A percentile compares a stretch with the other conserved stretches of the same genome.
phyloP scores from a whole-genome alignment of 2,797 vertebrate genomes.

The Poecile montanus region DNA sequence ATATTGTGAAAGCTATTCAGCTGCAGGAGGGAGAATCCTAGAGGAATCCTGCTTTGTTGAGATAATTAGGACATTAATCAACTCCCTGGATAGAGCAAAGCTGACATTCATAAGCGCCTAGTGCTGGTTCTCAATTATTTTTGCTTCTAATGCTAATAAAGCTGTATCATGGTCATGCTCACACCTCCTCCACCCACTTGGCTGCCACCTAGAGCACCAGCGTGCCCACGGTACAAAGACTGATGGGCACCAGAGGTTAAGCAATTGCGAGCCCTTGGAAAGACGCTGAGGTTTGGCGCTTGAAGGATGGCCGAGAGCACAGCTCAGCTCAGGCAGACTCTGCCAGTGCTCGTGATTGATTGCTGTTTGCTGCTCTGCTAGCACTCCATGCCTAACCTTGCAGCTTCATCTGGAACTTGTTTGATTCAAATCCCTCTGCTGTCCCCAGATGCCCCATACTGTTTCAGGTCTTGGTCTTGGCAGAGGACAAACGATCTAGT shows the following conservation, averaged over 20 bases:
- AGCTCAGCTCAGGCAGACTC: not conserved
- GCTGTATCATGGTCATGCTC: not conserved
- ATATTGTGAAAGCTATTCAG: slow-evolving; percentile 24
- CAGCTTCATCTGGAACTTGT: not conserved
- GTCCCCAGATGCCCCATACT: not conserved
- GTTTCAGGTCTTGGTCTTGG: slow-evolving; percentile 4
- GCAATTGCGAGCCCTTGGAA: not conserved
- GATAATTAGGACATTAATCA: slow-evolving; percentile 67
- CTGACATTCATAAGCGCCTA: slow-evolving; percentile 21
- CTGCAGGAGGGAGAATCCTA: slow-evolving; percentile 40
- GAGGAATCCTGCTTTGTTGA: slow-evolving; percentile 40
- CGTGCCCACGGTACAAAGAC: not conserved
- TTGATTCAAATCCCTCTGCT: not conserved
- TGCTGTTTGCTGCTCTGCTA: not conserved
- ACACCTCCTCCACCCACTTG: accelerated
- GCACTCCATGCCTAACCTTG: not conserved
- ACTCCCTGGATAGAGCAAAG: not conserved
- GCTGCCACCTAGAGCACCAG: not conserved
- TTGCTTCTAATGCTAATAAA: not conserved
- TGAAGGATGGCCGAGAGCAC: not conserved
- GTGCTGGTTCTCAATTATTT: not conserved
- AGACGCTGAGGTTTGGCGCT: not conserved
- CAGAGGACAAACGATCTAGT: not conserved
- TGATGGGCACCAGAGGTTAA: slow-evolving; percentile 17
- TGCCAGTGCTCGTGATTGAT: not conserved